Evolutionary conservation across 2,888 invertebrate species (phyloP), one percentile per base, ranked within the genome.

Genomic region (Drosophila vallismaia): DNA sequence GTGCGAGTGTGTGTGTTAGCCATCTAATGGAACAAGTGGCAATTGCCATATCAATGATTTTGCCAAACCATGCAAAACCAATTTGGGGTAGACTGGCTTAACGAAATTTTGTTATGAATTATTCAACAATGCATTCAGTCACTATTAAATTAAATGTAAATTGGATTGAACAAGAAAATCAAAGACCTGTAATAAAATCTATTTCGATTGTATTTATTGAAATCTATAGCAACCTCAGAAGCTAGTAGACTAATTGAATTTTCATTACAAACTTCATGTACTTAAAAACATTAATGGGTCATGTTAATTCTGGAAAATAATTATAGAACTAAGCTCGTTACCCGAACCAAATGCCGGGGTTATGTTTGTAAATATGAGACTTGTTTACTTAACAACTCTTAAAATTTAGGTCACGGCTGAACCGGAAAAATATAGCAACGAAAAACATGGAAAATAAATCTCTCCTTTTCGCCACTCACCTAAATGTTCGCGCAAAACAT

Each of bases 11-110:
- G 76, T 68, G 76, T 76, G 81, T 73, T 56, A 66, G 79, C 79
- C 79, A 68, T 68, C 82, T 76, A 76, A 66, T 71, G 76, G 76
- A 82, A 79, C 86, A 79, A 85, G 85, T 74, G 82, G 71, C 79
- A 79, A 85, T 79, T 76, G 79, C 68, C 76, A 63, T 82, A 85
- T 85, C 79, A 54, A 73, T 62, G 55, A 52, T 66, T 66, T 66
- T 52, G 45, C 60, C 28, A 28, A 28, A 28, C 28, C 55, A 67
- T 67, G 67, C 67, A 33, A 67, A 66, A 19, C 38, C 40, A 67
- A 53, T 64, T 67, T 53, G 4, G 28, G 14, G 24, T 10, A 36
- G 33, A n/a, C 38, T 38, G 44, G 52, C 67, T 51, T 38, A 52
- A 66, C 44, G 29, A 52, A 38, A 52, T 62, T 26, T 19, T 14